A percentile compares a stretch with the other conserved stretches of the same genome.
phyloP scores from a whole-genome alignment of 1,140 invertebrate genomes.

The Daktulosphaira vitifoliae region DNA sequence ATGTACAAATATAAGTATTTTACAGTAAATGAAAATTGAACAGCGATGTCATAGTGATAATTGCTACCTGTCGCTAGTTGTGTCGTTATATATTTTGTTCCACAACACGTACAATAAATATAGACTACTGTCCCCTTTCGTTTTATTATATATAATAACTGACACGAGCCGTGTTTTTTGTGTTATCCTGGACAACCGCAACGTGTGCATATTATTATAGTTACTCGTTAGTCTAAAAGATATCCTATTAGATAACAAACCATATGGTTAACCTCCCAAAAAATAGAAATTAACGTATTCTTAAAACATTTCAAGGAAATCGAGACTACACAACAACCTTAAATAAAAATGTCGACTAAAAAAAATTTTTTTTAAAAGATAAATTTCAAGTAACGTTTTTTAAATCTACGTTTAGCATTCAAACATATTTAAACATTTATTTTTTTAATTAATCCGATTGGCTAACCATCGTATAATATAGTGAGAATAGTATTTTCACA shows the following conservation, averaged over 20 bases:
- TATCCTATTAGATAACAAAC: slow-evolving; percentile 11
- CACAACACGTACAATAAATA: slow-evolving; percentile 1
- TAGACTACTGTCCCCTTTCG: slow-evolving; percentile 13
- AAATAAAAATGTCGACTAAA: too few relatives aligned
- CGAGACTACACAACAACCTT: too few relatives aligned
- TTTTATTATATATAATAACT: slow-evolving; percentile 9
- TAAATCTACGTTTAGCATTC: too few relatives aligned
- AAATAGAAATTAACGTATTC: slow-evolving; percentile 3
- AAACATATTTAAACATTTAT: too few relatives aligned
- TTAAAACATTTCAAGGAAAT: too few relatives aligned
- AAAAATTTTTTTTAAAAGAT: too few relatives aligned
- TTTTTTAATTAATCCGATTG: too few relatives aligned
- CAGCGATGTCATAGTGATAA: slow-evolving; percentile 25
- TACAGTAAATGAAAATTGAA: not conserved
- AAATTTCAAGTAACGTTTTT: too few relatives aligned
- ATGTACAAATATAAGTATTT: too few relatives aligned
- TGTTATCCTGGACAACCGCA: slow-evolving; percentile 1
- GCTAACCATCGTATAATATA: too few relatives aligned
- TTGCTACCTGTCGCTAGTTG: slow-evolving; percentile 3
- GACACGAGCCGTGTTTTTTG: slow-evolving; percentile 24
- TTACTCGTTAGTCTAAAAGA: too few relatives aligned
- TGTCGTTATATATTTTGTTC: slow-evolving; percentile 20
- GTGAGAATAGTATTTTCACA: too few relatives aligned
- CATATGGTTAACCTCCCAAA: slow-evolving; percentile 17
- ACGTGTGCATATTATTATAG: slow-evolving; percentile 17